These are phyloP conservation scores for Heliornis fulica DNA, from an alignment of 2,113 vertebrate genomes.

Conservation along the genomic window DNA sequence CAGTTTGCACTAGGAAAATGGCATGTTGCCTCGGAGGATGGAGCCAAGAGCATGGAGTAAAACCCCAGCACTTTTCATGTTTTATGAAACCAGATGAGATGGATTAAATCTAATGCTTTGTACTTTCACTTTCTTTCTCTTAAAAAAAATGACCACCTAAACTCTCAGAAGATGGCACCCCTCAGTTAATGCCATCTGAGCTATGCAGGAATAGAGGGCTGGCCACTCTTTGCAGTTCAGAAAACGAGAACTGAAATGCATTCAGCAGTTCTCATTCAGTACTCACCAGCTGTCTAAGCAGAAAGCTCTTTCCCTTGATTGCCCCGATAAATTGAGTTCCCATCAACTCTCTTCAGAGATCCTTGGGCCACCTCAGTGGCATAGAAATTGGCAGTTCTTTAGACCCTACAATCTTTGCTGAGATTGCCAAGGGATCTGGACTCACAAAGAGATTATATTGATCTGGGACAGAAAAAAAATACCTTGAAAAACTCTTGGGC, in stretches of 20 bases:
- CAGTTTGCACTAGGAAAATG: constrained; percentile 25
- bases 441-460: not conserved
- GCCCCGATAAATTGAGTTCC: not conserved
- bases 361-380: not conserved
- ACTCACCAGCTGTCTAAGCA: not conserved
- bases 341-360: not conserved
- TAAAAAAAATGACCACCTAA: not conserved
- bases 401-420: not conserved
- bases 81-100: constrained; percentile 6
- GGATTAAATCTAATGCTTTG: not conserved
- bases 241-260: not conserved
- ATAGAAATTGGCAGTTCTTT: not conserved
- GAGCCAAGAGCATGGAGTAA: constrained; percentile 7
- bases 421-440: not conserved
- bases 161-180: not conserved
- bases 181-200: not conserved
- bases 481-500: not conserved
- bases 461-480: not conserved
- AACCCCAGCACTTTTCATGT: not conserved
- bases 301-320: not conserved
- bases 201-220: not conserved
- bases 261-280: not conserved
- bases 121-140: constrained; percentile 24
- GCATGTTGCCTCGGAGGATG: not conserved
- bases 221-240: not conserved